These are phyloP conservation scores for Silurus meridionalis DNA, from an alignment of 2,113 vertebrate species.

Conservation along the genomic window DNA sequence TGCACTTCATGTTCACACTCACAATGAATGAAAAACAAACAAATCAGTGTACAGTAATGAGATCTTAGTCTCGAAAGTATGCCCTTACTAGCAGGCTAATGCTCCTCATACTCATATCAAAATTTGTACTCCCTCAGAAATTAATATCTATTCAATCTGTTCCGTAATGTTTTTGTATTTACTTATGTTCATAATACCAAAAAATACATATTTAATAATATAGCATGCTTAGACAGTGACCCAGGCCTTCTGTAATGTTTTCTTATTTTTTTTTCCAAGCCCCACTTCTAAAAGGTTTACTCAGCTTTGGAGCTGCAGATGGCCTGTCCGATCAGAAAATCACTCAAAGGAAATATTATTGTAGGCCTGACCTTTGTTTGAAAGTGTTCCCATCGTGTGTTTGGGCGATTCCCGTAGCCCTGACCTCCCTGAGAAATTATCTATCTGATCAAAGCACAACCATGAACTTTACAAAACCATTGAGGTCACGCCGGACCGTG, in stretches of 20 bases:
- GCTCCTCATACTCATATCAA: background rate
- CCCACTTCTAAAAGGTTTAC: conserved; percentile 66
- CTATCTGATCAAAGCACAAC: conserved; percentile 66
- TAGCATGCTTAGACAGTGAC: background rate
- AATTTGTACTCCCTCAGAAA: background rate
- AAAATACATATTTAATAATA: background rate
- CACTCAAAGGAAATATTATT: conserved; percentile 73
- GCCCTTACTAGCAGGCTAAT: background rate
- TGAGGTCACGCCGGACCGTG: conserved; percentile 31
- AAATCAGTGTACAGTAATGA: background rate
- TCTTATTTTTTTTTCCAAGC: conserved; percentile 28
- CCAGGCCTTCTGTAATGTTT: conserved; percentile 23
- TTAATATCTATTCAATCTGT: background rate
- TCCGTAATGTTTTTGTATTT: background rate
- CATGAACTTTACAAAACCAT: conserved; percentile 34
- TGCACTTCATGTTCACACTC: background rate
- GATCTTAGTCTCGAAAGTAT: background rate
- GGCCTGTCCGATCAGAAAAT: conserved; percentile 61
- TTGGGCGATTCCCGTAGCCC: conserved; percentile 57
- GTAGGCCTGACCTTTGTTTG: conserved; percentile 71
- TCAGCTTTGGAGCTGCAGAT: conserved; percentile 76
- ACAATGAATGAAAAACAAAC: background rate
- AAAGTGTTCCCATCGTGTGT: conserved; percentile 62
- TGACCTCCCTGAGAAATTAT: conserved; percentile 62
- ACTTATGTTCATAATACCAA: background rate